Evolutionary conservation across 2,113 vertebrate species (phyloP).

Genomic region (Atractosteus spatula): DNA sequence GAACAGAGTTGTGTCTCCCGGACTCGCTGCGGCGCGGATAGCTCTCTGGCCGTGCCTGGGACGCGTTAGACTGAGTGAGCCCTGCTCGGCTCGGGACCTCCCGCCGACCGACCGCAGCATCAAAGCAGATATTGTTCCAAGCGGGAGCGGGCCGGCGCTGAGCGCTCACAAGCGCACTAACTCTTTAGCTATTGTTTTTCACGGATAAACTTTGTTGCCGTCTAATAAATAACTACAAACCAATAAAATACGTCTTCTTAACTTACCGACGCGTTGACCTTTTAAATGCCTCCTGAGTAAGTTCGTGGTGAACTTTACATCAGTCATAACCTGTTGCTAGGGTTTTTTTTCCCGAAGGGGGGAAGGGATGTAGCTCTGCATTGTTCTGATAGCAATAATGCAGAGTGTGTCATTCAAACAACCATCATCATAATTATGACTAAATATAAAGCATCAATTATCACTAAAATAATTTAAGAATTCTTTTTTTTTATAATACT

Average conservation of each 20-base stretch:
- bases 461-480: too few species aligned
- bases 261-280: constrained; percentile 28
- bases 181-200: constrained; percentile 33
- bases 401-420: too few species aligned
- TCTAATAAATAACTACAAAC: constrained; percentile 43
- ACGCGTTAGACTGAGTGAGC: constrained; percentile 43
- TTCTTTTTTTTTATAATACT: too few species aligned
- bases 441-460: too few species aligned
- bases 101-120: constrained; percentile 53
- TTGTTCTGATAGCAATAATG: too few species aligned
- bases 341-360: background rate
- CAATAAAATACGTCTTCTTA: constrained; percentile 44
- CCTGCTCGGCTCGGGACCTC: constrained; percentile 42
- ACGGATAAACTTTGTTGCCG: constrained; percentile 44
- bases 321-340: constrained; percentile 48
- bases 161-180: constrained; percentile 41
- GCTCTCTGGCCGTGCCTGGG: constrained; percentile 39
- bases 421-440: too few species aligned
- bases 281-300: constrained; percentile 12
- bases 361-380: too few species aligned
- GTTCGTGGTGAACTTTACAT: constrained; percentile 8
- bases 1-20: background rate
- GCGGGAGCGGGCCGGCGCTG: constrained; percentile 40
- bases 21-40: constrained; percentile 23
- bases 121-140: constrained; percentile 60